Conservation (phyloP, 2,888 invertebrate genomes). For the Phymatocera aterrima region DNA sequence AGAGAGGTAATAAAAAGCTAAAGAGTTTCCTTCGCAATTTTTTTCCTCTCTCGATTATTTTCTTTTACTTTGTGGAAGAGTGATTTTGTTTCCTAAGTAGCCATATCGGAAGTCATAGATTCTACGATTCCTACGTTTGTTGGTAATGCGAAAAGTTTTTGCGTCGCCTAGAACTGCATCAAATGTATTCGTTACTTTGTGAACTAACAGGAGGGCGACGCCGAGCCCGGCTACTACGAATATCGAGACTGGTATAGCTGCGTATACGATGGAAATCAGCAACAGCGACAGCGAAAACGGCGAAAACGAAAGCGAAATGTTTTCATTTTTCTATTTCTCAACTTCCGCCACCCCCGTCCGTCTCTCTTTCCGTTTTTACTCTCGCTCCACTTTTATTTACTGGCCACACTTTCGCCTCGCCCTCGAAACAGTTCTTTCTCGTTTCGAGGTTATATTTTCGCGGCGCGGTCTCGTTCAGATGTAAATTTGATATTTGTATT, state of each 20-base stretch:
- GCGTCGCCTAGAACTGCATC: conserved; percentile 36
- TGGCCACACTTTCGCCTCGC: conserved; percentile 14
- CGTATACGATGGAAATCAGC: background rate
- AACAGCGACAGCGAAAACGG: background rate
- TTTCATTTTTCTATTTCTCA: conserved; percentile 1
- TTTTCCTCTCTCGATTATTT: background rate
- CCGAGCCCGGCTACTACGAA: background rate
- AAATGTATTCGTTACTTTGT: conserved; percentile 24
- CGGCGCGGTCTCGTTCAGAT: conserved; percentile 9
- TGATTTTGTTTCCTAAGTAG: conserved; percentile 27
- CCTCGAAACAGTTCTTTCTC: conserved; percentile 25
- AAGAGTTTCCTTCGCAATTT: background rate
- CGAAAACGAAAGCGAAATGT: conserved; percentile 35
- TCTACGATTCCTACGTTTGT: conserved; percentile 57
- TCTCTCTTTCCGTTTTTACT: conserved; percentile 36
- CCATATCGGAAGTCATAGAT: conserved; percentile 39
- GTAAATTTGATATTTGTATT: conserved; percentile 42
- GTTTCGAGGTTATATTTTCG: conserved; percentile 15
- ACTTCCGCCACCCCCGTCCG: background rate
- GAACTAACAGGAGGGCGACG: background rate
- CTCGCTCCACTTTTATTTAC: conserved; percentile 39
- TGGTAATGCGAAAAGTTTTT: conserved; percentile 59
- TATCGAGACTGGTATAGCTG: background rate
- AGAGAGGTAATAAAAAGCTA: background rate
- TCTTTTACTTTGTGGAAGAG: background rate